A percentile compares a stretch with the other conserved stretches of the same genome.
These are phyloP conservation scores for Siphlonurus alternatus DNA, from an alignment of 2,888 invertebrate species.

Conservation along the genomic window DNA sequence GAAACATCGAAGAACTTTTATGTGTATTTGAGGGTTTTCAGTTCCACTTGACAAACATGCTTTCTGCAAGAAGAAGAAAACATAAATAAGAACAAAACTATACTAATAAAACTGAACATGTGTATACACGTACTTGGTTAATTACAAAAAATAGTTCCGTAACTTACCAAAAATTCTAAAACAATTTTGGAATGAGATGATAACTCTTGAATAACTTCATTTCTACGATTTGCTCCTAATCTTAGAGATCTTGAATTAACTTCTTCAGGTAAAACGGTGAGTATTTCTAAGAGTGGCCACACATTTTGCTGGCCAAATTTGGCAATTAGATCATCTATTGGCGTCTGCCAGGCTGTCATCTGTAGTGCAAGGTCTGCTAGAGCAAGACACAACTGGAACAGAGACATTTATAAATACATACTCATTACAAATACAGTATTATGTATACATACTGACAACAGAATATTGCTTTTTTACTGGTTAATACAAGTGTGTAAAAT, in stretches of 20 bases:
- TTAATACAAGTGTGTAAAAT: too few species aligned
- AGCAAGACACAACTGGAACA: slow-evolving; percentile 59
- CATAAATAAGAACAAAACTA: neutral
- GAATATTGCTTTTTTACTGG: too few species aligned
- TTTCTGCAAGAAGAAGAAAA: slow-evolving; percentile 30
- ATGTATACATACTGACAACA: neutral
- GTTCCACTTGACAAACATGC: slow-evolving; percentile 49
- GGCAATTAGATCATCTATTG: slow-evolving; percentile 67
- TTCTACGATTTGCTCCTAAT: slow-evolving; percentile 80
- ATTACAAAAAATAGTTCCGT: neutral
- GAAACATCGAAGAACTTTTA: slow-evolving; percentile 67
- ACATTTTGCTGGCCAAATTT: slow-evolving; percentile 42
- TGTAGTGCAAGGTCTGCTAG: slow-evolving; percentile 86
- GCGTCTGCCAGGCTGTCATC: slow-evolving; percentile 84
- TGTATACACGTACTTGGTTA: neutral
- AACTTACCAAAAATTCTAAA: slow-evolving; percentile 13
- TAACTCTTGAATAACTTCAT: slow-evolving; percentile 60
- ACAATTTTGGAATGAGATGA: slow-evolving; percentile 9
- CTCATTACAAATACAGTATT: neutral
- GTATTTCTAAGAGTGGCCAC: slow-evolving; percentile 76
- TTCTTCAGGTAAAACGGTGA: slow-evolving; percentile 93
- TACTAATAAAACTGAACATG: neutral
- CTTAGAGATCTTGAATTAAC: slow-evolving; percentile 59
- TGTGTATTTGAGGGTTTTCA: slow-evolving; percentile 46
- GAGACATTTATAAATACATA: slow-evolving; percentile 7